Evolutionary conservation across 2,113 vertebrate genomes (phyloP), one percentile per base, ranked within the genome.

Genomic region (Dunckerocampus dactyliophorus): DNA sequence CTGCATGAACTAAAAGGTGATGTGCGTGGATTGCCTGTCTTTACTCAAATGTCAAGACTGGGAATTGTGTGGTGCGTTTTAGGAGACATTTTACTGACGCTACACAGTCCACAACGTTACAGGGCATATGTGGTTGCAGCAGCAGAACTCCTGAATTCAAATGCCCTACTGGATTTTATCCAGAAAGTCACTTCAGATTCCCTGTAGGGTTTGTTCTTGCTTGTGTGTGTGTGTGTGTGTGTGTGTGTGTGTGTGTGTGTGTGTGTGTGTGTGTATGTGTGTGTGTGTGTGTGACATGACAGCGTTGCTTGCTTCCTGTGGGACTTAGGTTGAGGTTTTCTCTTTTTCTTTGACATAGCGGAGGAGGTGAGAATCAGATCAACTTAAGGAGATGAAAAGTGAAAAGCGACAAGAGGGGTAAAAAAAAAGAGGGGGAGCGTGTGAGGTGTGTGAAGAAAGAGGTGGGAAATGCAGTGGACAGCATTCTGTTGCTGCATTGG

Each of bases 291-390:
- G 57, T 24, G 65, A 43, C 22, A 22, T 67, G 59, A 53, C 60
- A 59, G 51, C 53, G 28, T 8, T 49, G 45, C 67, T 42, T 20
- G 12, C 47, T 22, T 72, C 58, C 47, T 67, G 54, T 48, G 22
- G n/a, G n/a, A n/a, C n/a, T n/a, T 53, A 59, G 63, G 50, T 65
- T 50, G 9, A 39, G 11, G 52, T 22, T 69, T 70, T 62, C 39
- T 50, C 31, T 64, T 53, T 34, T n/a, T 4, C 49, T 53, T 53
- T 72, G n/a, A 72, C 37, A 63, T 28, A 20, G 14, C 15, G 46
- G 46, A 67, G 39, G 20, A 28, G 39, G 55, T 52, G 43, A 66
- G 55, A 67, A 55, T 7, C 43, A 48, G 54, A 51, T 47, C 1
- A 1, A 54, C 58, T 53, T 34, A 39, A 37, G 50, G 17, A 34